Evolutionary conservation across 1,140 invertebrate genomes (phyloP), one percentile per base, ranked within the genome.

Genomic region (Micrasema longulum): DNA sequence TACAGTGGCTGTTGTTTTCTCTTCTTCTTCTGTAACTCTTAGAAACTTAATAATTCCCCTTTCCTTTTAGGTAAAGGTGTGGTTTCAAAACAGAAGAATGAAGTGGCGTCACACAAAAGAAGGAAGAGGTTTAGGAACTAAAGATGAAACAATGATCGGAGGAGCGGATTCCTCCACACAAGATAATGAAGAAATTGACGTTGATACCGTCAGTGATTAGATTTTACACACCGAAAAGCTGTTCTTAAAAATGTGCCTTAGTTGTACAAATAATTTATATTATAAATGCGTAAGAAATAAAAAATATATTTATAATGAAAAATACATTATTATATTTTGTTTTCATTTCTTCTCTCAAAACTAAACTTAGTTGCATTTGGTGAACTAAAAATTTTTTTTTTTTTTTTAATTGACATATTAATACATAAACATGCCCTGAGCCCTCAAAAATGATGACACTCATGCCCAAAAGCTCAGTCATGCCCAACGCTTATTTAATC

Each of bases 11-110:
- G n/a, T n/a, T n/a, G n/a, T n/a, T n/a, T n/a, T n/a, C n/a, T n/a
- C n/a, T n/a, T n/a, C n/a, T n/a, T 12, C 36, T 38, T 38, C 36
- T 38, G 5, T 43, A 43, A 5, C 12, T 43, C 41, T 3, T 43
- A 16, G 2, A 43, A 5, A 43, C 12, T 16, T n/a, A 43, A 43
- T 11, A 16, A 43, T 5, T 43, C 12, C 12, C 2, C 31, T 23
- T 64, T 64, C 3, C 47, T 73, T 74, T 35, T 78, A 95, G 92
- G 93, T 96, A 0, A 96, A 97, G 84, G 94, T 96, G 0, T 96
- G 95, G 94, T 96, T 96, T 81, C 95, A 97, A 86, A 97, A 97
- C 81, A 87, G 95, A 23, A 88, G 95, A 65, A 96, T 96, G 94
- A 97, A 97, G 81, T 96, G 94, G 94, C 88, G 94, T 1, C 93